Evolutionary conservation across 1,140 invertebrate species (phyloP).

Genomic region (Zophobas morio): DNA sequence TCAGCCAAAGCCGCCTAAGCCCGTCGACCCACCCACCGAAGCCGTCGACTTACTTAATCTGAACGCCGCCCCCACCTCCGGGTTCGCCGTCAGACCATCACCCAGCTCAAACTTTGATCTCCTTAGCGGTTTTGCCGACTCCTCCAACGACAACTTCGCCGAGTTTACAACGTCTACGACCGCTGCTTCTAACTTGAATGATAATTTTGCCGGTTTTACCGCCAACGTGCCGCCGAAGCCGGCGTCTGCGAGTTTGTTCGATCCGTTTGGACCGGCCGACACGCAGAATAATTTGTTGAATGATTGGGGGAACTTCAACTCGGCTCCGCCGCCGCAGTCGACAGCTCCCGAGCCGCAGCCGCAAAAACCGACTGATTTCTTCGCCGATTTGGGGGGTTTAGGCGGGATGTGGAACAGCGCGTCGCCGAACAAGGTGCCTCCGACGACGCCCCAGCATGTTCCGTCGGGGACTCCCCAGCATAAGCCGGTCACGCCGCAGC

Average conservation of each 20-base stretch:
- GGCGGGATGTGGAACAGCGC: conserved; percentile 43
- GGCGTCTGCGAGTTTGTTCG: conserved; percentile 63
- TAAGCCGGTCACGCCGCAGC: conserved; percentile 66
- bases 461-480: conserved; percentile 66
- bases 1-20: conserved; percentile 41
- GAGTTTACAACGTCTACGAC: conserved; percentile 49
- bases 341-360: conserved; percentile 32
- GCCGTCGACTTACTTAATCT: conserved; percentile 71
- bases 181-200: no score
- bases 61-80: conserved; percentile 57
- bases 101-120: conserved; percentile 74
- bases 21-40: conserved; percentile 57
- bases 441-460: conserved; percentile 65
- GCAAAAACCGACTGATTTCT: conserved; percentile 68
- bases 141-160: conserved; percentile 52
- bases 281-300: conserved; percentile 56
- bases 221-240: conserved; percentile 20
- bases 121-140: conserved; percentile 71
- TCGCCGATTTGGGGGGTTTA: conserved; percentile 69
- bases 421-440: conserved; percentile 61
- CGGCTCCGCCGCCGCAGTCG: conserved; percentile 31
- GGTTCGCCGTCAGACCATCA: conserved; percentile 55
- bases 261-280: conserved; percentile 64
- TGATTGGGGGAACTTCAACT: conserved; percentile 59
- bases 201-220: not conserved